Evolutionary conservation across 2,113 vertebrate species (phyloP).

Genomic region (Oncorhynchus keta): DNA sequence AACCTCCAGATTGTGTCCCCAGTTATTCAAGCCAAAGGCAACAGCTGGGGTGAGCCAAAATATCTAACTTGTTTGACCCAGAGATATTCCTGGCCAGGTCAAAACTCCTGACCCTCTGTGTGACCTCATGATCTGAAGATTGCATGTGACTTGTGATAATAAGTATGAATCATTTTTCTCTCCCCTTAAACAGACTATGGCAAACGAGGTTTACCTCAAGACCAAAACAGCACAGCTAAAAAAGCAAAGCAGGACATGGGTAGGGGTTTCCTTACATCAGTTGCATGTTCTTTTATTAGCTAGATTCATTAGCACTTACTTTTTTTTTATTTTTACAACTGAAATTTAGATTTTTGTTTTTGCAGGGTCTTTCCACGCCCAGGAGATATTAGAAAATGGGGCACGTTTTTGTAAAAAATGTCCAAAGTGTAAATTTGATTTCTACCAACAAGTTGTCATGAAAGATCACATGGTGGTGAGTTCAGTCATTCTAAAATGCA

Average conservation of each 20-base stretch:
- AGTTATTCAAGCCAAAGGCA: constrained; percentile 15
- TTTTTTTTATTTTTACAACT: too few species aligned
- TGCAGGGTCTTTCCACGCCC: constrained; percentile 22
- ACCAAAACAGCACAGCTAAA: constrained; percentile 67
- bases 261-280: constrained; percentile 24
- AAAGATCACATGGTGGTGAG: constrained; percentile 88
- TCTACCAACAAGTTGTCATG: constrained; percentile 81
- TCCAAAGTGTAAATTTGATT: constrained; percentile 87
- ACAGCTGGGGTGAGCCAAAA: not conserved
- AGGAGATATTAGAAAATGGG: constrained; percentile 80
- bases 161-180: constrained; percentile 21
- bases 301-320: not conserved
- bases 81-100: not conserved
- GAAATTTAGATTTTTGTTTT: not conserved
- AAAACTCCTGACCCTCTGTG: constrained; percentile 23
- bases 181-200: constrained; percentile 52
- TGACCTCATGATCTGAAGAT: not conserved
- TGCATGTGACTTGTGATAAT: not conserved
- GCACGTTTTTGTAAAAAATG: constrained; percentile 82
- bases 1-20: constrained; percentile 40
- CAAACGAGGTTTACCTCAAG: constrained; percentile 65
- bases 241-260: constrained; percentile 69
- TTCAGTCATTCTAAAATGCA: not conserved
- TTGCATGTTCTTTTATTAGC: not conserved
- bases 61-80: not conserved